phyloP scores from a whole-genome alignment of 2,888 invertebrate genomes.

The Drosophila tanythrix region DNA sequence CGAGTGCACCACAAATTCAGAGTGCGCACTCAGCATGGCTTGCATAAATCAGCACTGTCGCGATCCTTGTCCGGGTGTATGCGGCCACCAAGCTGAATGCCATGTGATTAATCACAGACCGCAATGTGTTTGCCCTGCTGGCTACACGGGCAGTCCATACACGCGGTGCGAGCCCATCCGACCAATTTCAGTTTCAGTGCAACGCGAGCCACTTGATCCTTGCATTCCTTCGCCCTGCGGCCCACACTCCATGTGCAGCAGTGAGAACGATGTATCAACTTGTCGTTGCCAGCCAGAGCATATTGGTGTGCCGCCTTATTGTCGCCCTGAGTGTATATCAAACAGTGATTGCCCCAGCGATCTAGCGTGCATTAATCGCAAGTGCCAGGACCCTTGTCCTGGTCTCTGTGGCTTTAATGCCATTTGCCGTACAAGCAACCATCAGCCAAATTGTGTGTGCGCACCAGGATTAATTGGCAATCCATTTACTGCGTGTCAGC shows the following conservation, averaged over 20 bases:
- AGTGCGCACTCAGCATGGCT: constrained; percentile 88
- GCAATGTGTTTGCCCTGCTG: constrained; percentile 88
- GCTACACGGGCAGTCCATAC: constrained; percentile 89
- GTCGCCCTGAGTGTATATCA: constrained; percentile 90
- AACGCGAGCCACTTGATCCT: constrained; percentile 82
- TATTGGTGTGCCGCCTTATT: constrained; percentile 89
- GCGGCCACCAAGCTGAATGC: constrained; percentile 89
- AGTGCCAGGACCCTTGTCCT: constrained; percentile 91
- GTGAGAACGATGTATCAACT: constrained; percentile 88
- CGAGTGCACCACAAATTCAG: constrained; percentile 89
- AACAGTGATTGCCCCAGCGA: constrained; percentile 90
- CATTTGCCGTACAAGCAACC: constrained; percentile 90
- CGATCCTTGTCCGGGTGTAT: constrained; percentile 91
- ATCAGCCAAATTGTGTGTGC: constrained; percentile 91
- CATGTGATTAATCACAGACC: constrained; percentile 90
- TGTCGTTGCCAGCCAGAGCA: constrained; percentile 90
- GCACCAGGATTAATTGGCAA: constrained; percentile 88
- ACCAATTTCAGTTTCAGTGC: constrained; percentile 19
- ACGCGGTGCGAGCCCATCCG: constrained; percentile 85
- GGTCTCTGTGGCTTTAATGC: constrained; percentile 91
- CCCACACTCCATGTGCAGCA: constrained; percentile 90
- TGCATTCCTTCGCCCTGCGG: constrained; percentile 89
- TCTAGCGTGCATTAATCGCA: constrained; percentile 90
- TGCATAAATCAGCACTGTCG: constrained; percentile 90
- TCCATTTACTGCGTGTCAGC: constrained; percentile 89